Base-by-base conservation (phyloP, 2,113 vertebrate genomes). In the Cinclus mexicanus region DNA sequence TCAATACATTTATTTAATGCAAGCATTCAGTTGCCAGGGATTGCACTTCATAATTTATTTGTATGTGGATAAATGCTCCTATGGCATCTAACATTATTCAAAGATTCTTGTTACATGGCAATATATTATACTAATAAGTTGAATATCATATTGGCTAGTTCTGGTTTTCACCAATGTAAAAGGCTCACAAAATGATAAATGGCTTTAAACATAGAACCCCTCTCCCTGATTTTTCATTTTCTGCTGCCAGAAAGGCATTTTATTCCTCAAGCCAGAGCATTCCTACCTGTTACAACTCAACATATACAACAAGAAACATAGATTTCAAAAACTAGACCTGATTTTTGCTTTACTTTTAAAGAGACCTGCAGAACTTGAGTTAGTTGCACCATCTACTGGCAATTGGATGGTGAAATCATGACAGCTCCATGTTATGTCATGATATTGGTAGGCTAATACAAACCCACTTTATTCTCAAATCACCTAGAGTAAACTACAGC, bases 21-120 rank as follows among this genome's bases (percentile, higher is more conserved):
- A 59, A 92, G 17, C 25, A 37, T 76, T 77, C 77, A 46, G 46
- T 77, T 95, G 93, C 93, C 96, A 97, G 64, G 22, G 63, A 94
- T 95, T 93, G 63, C 95, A 97, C 75, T 92, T 97, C 81, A 92
- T 96, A 67, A 88, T 95, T 96, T 96, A 94, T 93, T 94, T 29
- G 13, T 83, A 92, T 84, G 91, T 84, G 83, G 57, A 91, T 35
- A 92, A 72, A 71, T 84, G 92, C 70, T 96, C 61, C 79, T 80
- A 93, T 93, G 91, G 76, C 87, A 96, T 95, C 93, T 67, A 87
- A 78, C 60, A 64, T 47, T 77, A 90, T 95, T 93, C 52, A 83
- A 67, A 83, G 53, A 77, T 74, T 93, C 57, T 90, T 85, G 64
- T 93, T 94, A 77, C 67, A 68, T 33, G 59, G 59, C 60, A 90